phyloP scores from a whole-genome alignment of 2,797 vertebrate genomes.

The Chromis chromis region DNA sequence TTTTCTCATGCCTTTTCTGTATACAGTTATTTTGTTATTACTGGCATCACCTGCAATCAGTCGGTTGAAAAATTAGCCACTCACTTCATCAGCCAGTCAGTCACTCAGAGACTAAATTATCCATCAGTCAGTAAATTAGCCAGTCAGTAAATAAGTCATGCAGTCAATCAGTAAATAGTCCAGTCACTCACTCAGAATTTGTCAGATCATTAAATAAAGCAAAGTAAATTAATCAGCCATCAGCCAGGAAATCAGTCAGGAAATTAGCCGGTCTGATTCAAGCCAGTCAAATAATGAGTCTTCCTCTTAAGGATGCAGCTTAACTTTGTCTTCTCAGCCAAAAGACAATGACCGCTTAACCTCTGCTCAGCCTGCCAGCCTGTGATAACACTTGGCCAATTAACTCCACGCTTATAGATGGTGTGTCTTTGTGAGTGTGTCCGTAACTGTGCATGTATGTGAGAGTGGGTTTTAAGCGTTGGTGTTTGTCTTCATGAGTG shows the following conservation, averaged over 20 bases:
- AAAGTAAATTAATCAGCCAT: slow-evolving; percentile 42
- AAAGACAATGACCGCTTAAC: slow-evolving; percentile 75
- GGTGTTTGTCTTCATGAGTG: neutral
- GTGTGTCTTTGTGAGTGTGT: slow-evolving; percentile 3
- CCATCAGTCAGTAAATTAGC: slow-evolving; percentile 63
- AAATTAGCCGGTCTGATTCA: slow-evolving; percentile 60
- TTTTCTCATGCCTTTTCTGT: neutral
- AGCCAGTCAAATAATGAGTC: slow-evolving; percentile 62
- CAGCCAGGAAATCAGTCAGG: slow-evolving; percentile 56
- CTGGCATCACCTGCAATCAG: slow-evolving; percentile 48
- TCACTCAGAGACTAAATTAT: slow-evolving; percentile 64
- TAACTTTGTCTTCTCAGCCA: slow-evolving; percentile 69
- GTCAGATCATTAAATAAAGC: slow-evolving; percentile 52
- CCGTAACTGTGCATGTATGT: neutral
- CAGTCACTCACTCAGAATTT: slow-evolving; percentile 43
- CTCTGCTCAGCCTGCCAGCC: slow-evolving; percentile 70
- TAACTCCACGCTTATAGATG: slow-evolving; percentile 61
- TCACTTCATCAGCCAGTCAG: slow-evolving; percentile 60
- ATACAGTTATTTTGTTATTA: slow-evolving; percentile 37
- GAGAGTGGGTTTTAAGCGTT: neutral
- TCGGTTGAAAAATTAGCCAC: slow-evolving; percentile 61
- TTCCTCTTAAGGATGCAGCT: slow-evolving; percentile 52
- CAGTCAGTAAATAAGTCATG: slow-evolving; percentile 61
- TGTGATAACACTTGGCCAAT: slow-evolving; percentile 79
- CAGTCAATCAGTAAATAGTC: slow-evolving; percentile 54